Evolutionary conservation across 1,140 invertebrate species (phyloP).

Genomic region (Drosophila pseudoobscura): DNA sequence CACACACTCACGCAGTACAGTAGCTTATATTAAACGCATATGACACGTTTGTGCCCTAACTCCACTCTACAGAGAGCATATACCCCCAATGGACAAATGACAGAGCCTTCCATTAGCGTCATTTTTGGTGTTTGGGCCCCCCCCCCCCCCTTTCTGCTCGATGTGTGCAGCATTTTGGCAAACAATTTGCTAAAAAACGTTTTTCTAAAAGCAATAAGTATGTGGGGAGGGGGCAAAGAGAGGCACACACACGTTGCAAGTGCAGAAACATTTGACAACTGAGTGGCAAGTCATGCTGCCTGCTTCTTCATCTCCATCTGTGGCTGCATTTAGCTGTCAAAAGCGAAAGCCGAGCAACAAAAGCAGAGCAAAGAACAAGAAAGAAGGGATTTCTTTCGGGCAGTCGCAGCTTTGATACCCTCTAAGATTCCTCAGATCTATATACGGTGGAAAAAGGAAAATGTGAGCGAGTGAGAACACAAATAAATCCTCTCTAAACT

Average conservation of each 20-base stretch:
- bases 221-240: not conserved
- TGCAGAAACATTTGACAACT: slow-evolving; percentile 75
- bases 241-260: slow-evolving; percentile 39
- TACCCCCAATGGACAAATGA: slow-evolving; percentile 39
- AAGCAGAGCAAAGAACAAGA: slow-evolving; percentile 21
- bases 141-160: slow-evolving; percentile 34
- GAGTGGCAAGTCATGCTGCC: slow-evolving; percentile 36
- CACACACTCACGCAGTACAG: slow-evolving; percentile 10
- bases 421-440: too few species aligned
- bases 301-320: slow-evolving; percentile 34
- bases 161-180: slow-evolving; percentile 65
- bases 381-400: too few species aligned
- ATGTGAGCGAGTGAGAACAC: too few species aligned
- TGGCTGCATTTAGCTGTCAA: slow-evolving; percentile 77
- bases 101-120: slow-evolving; percentile 79
- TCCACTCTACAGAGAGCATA: too few species aligned
- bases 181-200: slow-evolving; percentile 79
- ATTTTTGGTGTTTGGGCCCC: slow-evolving; percentile 51
- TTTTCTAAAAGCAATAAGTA: slow-evolving; percentile 66
- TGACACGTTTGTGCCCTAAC: slow-evolving; percentile 40
- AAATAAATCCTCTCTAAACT: not conserved
- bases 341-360: slow-evolving; percentile 64
- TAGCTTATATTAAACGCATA: slow-evolving; percentile 59
- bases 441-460: too few species aligned
- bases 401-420: too few species aligned